Conservation (phyloP, 1,140 invertebrate genomes). For the Calliphora vicina region DNA sequence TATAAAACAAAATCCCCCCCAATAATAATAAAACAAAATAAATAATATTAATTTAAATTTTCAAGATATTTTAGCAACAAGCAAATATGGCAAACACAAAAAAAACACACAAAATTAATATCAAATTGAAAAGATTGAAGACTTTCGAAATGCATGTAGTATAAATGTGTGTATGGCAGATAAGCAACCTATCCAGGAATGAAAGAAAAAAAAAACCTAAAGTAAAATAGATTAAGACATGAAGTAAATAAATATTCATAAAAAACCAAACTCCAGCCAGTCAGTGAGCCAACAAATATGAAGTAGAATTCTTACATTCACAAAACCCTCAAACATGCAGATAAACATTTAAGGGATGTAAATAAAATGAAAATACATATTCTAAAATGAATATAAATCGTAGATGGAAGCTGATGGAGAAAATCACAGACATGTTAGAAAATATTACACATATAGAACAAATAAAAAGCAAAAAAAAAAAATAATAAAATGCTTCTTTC, state of each 20-base stretch:
- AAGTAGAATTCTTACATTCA: neutral
- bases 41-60: neutral
- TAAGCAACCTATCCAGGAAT: neutral
- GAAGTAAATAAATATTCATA: constrained; percentile 28
- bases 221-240: constrained; percentile 23
- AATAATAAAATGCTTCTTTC: neutral
- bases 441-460: neutral
- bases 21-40: too few species aligned
- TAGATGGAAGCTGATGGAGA: neutral
- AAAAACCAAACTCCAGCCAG: neutral
- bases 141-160: neutral
- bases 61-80: neutral
- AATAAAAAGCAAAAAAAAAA: too few species aligned
- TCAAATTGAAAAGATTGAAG: neutral
- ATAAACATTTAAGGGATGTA: neutral
- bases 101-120: neutral
- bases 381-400: constrained; percentile 6
- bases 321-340: neutral
- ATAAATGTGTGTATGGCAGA: neutral
- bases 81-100: neutral
- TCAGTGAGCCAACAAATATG: neutral
- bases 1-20: too few species aligned
- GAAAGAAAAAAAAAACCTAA: constrained; percentile 6
- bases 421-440: constrained; percentile 20
- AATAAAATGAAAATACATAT: neutral